Percentiles rank a stretch among this genome's conserved stretches.
Conservation (phyloP, 2,888 invertebrate genomes). For the Gonocerus acuteangulatus region DNA sequence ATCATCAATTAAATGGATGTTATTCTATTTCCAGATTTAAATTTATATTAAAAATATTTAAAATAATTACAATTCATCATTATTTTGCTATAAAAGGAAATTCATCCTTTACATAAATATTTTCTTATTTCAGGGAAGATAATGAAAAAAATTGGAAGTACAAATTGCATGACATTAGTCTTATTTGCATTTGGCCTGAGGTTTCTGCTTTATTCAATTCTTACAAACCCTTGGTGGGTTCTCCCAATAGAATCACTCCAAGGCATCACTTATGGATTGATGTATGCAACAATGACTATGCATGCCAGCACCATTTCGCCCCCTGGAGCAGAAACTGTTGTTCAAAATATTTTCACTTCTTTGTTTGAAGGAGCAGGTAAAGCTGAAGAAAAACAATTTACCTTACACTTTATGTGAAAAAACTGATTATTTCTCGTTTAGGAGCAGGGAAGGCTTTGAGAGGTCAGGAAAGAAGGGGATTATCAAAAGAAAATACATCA, state of each 20-base stretch:
- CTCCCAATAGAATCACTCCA: constrained; percentile 78
- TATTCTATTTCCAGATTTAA: too few species aligned
- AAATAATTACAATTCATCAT: too few species aligned
- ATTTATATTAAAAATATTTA: too few species aligned
- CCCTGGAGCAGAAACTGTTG: constrained; percentile 75
- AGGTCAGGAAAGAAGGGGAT: too few species aligned
- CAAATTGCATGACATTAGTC: constrained; percentile 75
- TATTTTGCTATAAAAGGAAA: too few species aligned
- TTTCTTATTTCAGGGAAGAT: constrained; percentile 53
- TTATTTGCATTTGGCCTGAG: constrained; percentile 70
- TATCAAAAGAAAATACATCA: too few species aligned
- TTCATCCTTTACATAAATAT: too few species aligned
- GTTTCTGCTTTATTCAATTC: constrained; percentile 72
- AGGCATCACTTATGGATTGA: constrained; percentile 80
- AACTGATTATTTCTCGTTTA: too few species aligned
- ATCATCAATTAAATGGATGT: too few species aligned
- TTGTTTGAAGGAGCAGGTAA: constrained; percentile 77
- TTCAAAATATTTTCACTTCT: constrained; percentile 82
- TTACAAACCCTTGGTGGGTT: constrained; percentile 74
- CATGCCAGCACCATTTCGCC: constrained; percentile 78
- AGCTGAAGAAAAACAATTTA: constrained; percentile 18
- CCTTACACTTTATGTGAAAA: too few species aligned
- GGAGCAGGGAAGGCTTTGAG: too few species aligned
- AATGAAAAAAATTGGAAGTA: constrained; percentile 69
- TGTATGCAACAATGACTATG: constrained; percentile 80